Evolutionary conservation across 2,113 vertebrate genomes (phyloP).

Genomic region (Platichthys flesus): DNA sequence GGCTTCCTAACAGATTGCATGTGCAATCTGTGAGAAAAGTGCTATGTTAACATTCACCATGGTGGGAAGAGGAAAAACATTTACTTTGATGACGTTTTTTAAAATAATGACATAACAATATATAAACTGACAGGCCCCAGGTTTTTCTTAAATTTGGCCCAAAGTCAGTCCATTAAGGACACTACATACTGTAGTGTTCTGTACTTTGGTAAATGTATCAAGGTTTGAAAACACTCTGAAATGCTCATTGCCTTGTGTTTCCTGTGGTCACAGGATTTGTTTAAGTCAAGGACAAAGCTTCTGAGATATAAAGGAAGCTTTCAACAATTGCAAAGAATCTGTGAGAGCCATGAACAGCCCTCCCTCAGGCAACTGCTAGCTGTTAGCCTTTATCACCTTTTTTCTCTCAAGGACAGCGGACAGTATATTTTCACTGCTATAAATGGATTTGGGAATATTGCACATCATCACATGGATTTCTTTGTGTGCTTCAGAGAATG

Average conservation of each 20-base stretch:
- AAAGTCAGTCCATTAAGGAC: slow-evolving; percentile 21
- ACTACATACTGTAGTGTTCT: neutral
- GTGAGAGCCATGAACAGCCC: slow-evolving; percentile 19
- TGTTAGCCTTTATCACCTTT: slow-evolving; percentile 33
- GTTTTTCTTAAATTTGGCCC: slow-evolving; percentile 13
- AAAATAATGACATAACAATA: slow-evolving; percentile 4
- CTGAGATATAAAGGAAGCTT: slow-evolving; percentile 26
- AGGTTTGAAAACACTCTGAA: slow-evolving; percentile 27
- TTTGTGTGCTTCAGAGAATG: slow-evolving; percentile 30
- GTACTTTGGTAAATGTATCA: slow-evolving; percentile 13
- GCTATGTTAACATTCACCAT: neutral
- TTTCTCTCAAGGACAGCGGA: slow-evolving; percentile 29
- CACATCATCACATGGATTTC: slow-evolving; percentile 28
- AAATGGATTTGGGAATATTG: slow-evolving; percentile 41
- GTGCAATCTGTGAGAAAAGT: neutral
- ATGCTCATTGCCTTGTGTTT: slow-evolving; percentile 19
- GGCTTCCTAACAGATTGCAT: neutral
- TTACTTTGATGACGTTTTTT: slow-evolving; percentile 4
- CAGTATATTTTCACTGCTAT: slow-evolving; percentile 29
- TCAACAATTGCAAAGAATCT: slow-evolving; percentile 24
- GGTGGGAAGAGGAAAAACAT: neutral
- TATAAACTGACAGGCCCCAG: neutral
- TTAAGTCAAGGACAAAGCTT: slow-evolving; percentile 22
- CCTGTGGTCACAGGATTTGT: neutral
- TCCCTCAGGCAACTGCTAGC: slow-evolving; percentile 34